These are phyloP conservation scores for Callionymus lyra DNA, from an alignment of 2,113 vertebrate genomes.

Conservation along the genomic window DNA sequence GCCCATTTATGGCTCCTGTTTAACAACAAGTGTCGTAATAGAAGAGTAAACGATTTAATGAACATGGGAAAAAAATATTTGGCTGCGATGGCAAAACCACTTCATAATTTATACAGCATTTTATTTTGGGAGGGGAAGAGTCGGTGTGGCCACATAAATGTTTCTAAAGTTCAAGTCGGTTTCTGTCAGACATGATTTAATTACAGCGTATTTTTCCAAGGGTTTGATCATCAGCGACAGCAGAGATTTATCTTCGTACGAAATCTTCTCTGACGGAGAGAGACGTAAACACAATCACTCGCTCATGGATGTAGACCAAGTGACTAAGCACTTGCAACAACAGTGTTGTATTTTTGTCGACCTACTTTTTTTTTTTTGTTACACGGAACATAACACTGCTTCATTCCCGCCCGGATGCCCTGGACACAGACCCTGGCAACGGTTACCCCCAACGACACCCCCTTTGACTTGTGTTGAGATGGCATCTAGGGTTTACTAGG, in stretches of 20 bases:
- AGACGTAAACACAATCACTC: slow-evolving; percentile 35
- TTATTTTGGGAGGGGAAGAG: slow-evolving; percentile 24
- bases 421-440: slow-evolving; percentile 63
- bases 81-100: slow-evolving; percentile 54
- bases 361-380: slow-evolving; percentile 23
- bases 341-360: slow-evolving; percentile 25
- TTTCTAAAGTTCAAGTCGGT: slow-evolving; percentile 57
- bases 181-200: slow-evolving; percentile 32
- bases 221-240: slow-evolving; percentile 29
- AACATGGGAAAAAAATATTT: slow-evolving; percentile 66
- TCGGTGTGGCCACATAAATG: slow-evolving; percentile 33
- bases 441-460: slow-evolving; percentile 62
- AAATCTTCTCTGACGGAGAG: slow-evolving; percentile 27
- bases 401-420: slow-evolving; percentile 55
- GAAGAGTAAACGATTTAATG: slow-evolving; percentile 62
- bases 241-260: slow-evolving; percentile 20
- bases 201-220: slow-evolving; percentile 23
- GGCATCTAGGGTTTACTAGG: slow-evolving; percentile 64
- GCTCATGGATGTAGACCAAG: slow-evolving; percentile 19
- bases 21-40: slow-evolving; percentile 59
- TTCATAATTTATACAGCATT: too few relatives aligned
- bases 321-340: slow-evolving; percentile 14
- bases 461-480: slow-evolving; percentile 59
- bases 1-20: slow-evolving; percentile 62
- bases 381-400: slow-evolving; percentile 33